A percentile compares a stretch with the other conserved stretches of the same genome.
Conservation (phyloP, 2,797 vertebrate species). For the Helarctos malayanus region DNA sequence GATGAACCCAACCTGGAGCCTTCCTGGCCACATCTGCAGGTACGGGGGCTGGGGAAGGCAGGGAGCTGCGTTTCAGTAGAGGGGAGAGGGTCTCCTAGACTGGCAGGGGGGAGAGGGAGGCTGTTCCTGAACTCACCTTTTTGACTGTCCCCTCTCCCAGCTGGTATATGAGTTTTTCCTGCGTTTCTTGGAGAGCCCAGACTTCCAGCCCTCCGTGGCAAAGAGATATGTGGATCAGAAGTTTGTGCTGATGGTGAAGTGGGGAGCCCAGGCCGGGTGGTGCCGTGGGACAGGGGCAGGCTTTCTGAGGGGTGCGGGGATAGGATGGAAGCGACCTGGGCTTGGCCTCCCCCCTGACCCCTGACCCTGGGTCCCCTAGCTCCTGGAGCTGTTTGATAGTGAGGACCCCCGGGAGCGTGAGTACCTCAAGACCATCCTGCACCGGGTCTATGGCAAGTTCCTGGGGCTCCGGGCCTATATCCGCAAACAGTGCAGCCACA, state of each 20-base stretch:
- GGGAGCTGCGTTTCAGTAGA: background rate
- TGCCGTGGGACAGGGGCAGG: background rate
- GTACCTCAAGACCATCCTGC: constrained; percentile 97
- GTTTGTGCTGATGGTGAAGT: constrained; percentile 94
- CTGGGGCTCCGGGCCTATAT: constrained; percentile 96
- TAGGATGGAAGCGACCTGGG: background rate
- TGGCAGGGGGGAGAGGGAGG: background rate
- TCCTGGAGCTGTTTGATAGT: constrained; percentile 96
- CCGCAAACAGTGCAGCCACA: constrained; percentile 98
- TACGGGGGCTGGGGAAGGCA: constrained; percentile 71
- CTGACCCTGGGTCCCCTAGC: constrained; percentile 84
- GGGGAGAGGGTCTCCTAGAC: background rate
- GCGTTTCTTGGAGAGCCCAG: constrained; percentile 96
- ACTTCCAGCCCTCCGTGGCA: constrained; percentile 97
- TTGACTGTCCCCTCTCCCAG: constrained; percentile 82
- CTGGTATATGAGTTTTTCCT: constrained; percentile 97
- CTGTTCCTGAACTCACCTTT: background rate
- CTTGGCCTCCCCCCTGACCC: background rate
- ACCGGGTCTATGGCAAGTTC: constrained; percentile 97
- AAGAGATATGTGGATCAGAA: constrained; percentile 98
- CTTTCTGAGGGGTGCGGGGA: background rate
- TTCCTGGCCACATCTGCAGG: constrained; percentile 97
- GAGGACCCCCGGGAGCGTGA: constrained; percentile 96
- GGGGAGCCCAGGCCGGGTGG: constrained; percentile 58
- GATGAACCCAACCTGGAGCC: constrained; percentile 96